These are phyloP conservation scores for Xenentodon cancila DNA, from an alignment of 2,797 vertebrate genomes.

Conservation along the genomic window DNA sequence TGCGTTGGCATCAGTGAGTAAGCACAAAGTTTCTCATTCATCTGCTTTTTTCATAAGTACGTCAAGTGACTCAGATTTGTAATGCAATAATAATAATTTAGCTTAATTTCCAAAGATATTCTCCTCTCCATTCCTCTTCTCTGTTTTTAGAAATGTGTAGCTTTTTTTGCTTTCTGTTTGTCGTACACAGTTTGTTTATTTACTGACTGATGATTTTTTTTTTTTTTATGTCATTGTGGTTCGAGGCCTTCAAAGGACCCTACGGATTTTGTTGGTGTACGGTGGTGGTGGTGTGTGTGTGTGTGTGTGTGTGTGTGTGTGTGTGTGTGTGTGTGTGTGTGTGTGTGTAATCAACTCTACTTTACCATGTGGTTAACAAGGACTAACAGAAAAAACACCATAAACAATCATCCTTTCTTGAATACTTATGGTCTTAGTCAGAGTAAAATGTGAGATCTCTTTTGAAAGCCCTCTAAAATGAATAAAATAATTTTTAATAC, in stretches of 20 bases:
- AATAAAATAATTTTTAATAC: neutral
- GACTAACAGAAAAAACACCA: constrained; percentile 44
- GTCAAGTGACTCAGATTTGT: no score
- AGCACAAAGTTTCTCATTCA: no score
- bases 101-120: neutral
- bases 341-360: constrained; percentile 51
- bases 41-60: no score
- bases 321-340: constrained; percentile 26
- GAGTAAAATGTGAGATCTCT: constrained; percentile 1
- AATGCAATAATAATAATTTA: no score
- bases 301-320: constrained; percentile 13
- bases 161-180: neutral
- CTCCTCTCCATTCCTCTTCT: neutral
- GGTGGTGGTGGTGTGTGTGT: constrained; percentile 23
- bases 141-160: constrained; percentile 14
- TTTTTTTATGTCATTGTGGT: constrained; percentile 20
- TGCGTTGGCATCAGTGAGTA: no score
- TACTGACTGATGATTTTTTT: constrained; percentile 21
- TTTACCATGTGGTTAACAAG: constrained; percentile 56
- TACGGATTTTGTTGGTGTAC: constrained; percentile 48
- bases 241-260: constrained; percentile 33
- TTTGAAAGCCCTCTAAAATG: neutral
- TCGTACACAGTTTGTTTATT: constrained; percentile 36
- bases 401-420: constrained; percentile 49
- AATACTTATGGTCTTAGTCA: constrained; percentile 25